Base-by-base conservation (phyloP, 2,888 invertebrate genomes). In the Lathronympha strigana region DNA sequence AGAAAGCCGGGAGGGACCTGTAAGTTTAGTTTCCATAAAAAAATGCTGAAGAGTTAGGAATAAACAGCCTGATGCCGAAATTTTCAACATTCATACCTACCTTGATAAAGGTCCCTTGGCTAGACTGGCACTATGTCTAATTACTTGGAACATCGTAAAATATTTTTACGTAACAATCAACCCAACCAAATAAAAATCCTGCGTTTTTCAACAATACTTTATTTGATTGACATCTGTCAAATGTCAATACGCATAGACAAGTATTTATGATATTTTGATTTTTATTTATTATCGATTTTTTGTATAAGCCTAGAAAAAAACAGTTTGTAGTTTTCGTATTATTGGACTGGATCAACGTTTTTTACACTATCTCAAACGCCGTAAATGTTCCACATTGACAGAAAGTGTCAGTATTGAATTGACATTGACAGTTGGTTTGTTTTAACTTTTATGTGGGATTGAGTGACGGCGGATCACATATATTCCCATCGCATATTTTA, bases 1-100 rank as follows among this genome's bases (percentile, higher is more conserved):
- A 84, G 60, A 86, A 83, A 1, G 85, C 80, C 62, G 89, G 86
- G 11, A 86, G 68, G 2, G 85, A 86, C 71, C 91, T 92, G 72
- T 21, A 25, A 23, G 40, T 17, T 55, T 13, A 19, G 31, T 19
- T n/a, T 45, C 19, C 40, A 25, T 38, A 19, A 45, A 15, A n/a
- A n/a, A n/a, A n/a, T n/a, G n/a, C n/a, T n/a, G n/a, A n/a, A n/a
- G 23, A 23, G 13, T 47, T 17, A 19, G 17, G 21, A 33, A 43
- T 43, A n/a, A n/a, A n/a, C n/a, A 43, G 6, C 11, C 13, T 19
- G 3, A 53, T 1, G 1, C 6, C 2, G 11, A 53, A 25, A 53
- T 47, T 36, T 23, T 11, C 0, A 43, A n/a, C 6, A 17, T 11
- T 15, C 15, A 17, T 8, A 69, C 72, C 69, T 68, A 90, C 90